Percentiles rank a stretch among this genome's conserved stretches.
phyloP scores from a whole-genome alignment of 2,113 vertebrate species.

The cat (Felis catus) region F.catus_Fca126_mat1.0 CM031427.1:24020001-24020500 shows the following conservation, averaged over 20 bases:
- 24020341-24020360: not conserved
- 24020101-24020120: slow-evolving; percentile 25
- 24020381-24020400: not conserved
- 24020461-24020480: not conserved
- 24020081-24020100: not conserved
- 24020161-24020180: not conserved
- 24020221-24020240: not conserved
- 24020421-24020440: not conserved
- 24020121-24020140: not conserved
- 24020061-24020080: not conserved
- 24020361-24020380: slow-evolving; percentile 16
- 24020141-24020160: not conserved
- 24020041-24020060: slow-evolving; percentile 20
- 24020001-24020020: not conserved
- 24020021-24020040: not conserved
- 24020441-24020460: not conserved
- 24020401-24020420: slow-evolving; percentile 41
- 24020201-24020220: not conserved
- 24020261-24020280: slow-evolving; percentile 23
- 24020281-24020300: not conserved
- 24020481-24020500: not conserved
- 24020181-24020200: not conserved
- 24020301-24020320: slow-evolving; percentile 12
- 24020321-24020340: not conserved
- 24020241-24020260: not conserved